phyloP scores from a whole-genome alignment of 2,113 vertebrate genomes.

The Vulpes lagopus region DNA sequence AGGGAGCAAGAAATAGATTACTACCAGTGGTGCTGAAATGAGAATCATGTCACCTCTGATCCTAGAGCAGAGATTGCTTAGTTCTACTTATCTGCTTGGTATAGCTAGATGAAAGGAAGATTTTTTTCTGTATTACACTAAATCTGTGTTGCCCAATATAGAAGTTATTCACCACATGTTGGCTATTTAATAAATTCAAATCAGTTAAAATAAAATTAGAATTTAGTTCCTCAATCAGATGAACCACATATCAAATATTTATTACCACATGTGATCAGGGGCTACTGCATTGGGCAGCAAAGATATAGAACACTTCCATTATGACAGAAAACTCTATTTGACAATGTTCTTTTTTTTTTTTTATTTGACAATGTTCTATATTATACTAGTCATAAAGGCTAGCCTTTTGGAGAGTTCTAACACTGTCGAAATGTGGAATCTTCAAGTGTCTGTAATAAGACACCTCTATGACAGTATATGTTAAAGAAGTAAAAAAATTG shows the following conservation, averaged over 20 bases:
- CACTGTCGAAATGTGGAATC: not conserved
- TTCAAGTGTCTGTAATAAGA: not conserved
- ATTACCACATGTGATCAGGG: not conserved
- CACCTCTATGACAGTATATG: not conserved
- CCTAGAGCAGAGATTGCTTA: not conserved
- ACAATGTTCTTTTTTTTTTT: not conserved
- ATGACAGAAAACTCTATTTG: not conserved
- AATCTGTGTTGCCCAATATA: not conserved
- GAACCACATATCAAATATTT: not conserved
- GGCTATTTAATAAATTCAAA: conserved; percentile 42
- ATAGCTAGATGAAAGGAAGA: not conserved
- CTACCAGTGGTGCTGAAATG: not conserved
- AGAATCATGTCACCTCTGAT: not conserved
- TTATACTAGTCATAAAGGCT: not conserved
- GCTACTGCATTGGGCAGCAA: not conserved
- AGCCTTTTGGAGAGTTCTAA: not conserved
- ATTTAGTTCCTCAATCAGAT: not conserved
- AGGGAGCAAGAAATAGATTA: not conserved
- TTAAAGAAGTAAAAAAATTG: conserved; percentile 26
- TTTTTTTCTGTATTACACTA: conserved; percentile 5
- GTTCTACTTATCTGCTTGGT: not conserved
- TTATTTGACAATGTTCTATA: not conserved
- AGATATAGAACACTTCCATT: not conserved
- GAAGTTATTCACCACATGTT: not conserved
- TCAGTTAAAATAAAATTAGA: conserved; percentile 42